Conservation (phyloP, 2,888 invertebrate genomes). For the Dexiosoma caninum region DNA sequence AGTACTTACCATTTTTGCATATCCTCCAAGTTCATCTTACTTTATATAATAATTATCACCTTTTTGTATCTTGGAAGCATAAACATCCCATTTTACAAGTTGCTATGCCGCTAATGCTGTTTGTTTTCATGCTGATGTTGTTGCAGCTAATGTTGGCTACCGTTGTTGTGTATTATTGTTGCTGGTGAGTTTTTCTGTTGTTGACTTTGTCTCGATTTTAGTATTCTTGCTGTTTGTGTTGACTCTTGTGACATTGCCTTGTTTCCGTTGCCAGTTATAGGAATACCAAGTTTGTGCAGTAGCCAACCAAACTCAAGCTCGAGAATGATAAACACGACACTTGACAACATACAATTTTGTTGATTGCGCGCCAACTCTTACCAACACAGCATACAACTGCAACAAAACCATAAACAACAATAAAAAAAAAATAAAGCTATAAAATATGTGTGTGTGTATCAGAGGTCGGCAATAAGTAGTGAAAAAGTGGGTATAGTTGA, state of each 20-base stretch:
- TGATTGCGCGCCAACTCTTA: slow-evolving; percentile 37
- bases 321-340: slow-evolving; percentile 65
- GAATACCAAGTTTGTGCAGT: slow-evolving; percentile 41
- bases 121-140: slow-evolving; percentile 49
- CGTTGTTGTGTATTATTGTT: slow-evolving; percentile 6
- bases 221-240: slow-evolving; percentile 65
- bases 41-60: slow-evolving; percentile 77
- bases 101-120: slow-evolving; percentile 58
- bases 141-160: slow-evolving; percentile 39
- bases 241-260: slow-evolving; percentile 65
- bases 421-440: neutral
- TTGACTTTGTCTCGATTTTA: slow-evolving; percentile 37
- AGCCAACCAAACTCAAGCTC: slow-evolving; percentile 54
- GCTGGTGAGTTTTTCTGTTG: slow-evolving; percentile 4
- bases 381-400: slow-evolving; percentile 34
- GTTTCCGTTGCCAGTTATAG: slow-evolving; percentile 40
- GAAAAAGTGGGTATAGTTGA: too few relatives aligned
- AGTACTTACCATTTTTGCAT: slow-evolving; percentile 60
- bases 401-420: slow-evolving; percentile 11
- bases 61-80: slow-evolving; percentile 67
- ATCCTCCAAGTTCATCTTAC: slow-evolving; percentile 67
- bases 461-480: too few relatives aligned
- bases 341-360: slow-evolving; percentile 62
- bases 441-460: slow-evolving; percentile 17
- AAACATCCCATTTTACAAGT: slow-evolving; percentile 62